Conservation (phyloP, 2,797 vertebrate genomes). For the Syndactyla subalaris region DNA sequence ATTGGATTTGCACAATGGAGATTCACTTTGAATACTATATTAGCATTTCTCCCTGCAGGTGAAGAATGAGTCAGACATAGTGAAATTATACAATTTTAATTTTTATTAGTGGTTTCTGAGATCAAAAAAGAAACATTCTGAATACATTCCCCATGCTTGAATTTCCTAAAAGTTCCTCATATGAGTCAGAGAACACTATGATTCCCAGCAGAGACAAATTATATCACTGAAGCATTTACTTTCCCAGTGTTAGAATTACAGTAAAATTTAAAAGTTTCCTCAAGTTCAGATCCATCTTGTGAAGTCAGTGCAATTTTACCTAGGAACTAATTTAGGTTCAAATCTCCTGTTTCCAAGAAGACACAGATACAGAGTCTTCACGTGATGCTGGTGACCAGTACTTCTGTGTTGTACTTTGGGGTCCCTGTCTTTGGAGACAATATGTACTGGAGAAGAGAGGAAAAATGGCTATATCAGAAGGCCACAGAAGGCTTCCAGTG, state of each 20-base stretch:
- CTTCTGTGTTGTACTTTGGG: neutral
- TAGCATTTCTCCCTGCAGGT: neutral
- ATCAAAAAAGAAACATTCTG: slow-evolving; percentile 14
- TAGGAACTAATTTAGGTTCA: neutral
- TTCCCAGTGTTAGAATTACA: neutral
- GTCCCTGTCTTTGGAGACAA: neutral
- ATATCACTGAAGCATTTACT: neutral
- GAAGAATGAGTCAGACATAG: slow-evolving; percentile 6
- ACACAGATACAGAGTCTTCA: neutral
- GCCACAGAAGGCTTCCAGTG: neutral
- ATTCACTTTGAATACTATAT: neutral
- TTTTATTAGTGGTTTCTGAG: neutral
- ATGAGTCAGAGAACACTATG: neutral
- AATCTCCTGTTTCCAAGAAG: neutral
- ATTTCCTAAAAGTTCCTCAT: slow-evolving; percentile 20
- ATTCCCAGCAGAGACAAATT: neutral
- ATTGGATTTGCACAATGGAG: neutral
- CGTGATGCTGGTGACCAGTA: neutral
- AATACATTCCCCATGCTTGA: neutral
- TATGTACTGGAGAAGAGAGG: neutral
- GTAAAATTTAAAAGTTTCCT: neutral
- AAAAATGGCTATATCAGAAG: neutral
- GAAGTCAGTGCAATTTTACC: neutral
- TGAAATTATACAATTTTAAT: slow-evolving; percentile 8
- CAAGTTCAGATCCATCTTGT: neutral